Evolutionary conservation across 2,797 vertebrate genomes (phyloP).

Genomic region (Nannoperca obscura): DNA sequence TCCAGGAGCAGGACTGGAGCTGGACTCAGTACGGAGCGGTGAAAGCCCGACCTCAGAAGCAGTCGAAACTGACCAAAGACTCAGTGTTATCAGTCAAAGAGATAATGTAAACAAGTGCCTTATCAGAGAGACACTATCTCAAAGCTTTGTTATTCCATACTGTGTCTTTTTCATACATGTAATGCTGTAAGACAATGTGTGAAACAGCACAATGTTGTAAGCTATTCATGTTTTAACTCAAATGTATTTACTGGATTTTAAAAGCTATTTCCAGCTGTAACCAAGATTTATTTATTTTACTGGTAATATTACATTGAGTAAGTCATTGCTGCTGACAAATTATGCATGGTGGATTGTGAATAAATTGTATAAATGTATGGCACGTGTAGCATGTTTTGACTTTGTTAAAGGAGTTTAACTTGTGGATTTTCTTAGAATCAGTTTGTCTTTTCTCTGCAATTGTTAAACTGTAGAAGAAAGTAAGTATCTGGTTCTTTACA

Average conservation of each 20-base stretch:
- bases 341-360: conserved; percentile 58
- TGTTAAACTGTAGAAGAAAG: conserved; percentile 1
- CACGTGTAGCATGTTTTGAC: not conserved
- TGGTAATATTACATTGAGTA: conserved; percentile 28
- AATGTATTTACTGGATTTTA: conserved; percentile 41
- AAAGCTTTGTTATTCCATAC: conserved; percentile 38
- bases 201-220: conserved; percentile 32
- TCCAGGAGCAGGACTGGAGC: conserved; percentile 87
- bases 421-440: not conserved
- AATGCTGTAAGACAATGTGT: conserved; percentile 42
- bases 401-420: conserved; percentile 14
- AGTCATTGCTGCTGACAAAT: conserved; percentile 50
- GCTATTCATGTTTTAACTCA: conserved; percentile 49
- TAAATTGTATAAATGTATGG: conserved; percentile 27
- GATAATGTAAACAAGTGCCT: conserved; percentile 50
- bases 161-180: conserved; percentile 43
- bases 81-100: conserved; percentile 8
- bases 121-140: conserved; percentile 40
- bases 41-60: conserved; percentile 57
- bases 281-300: conserved; percentile 69
- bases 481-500: conserved; percentile 17
- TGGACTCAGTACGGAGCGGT: conserved; percentile 81
- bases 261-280: conserved; percentile 33
- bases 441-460: not conserved
- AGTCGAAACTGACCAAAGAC: conserved; percentile 60